phyloP scores from a whole-genome alignment of 2,888 invertebrate genomes.

The Pyrrhia umbra region DNA sequence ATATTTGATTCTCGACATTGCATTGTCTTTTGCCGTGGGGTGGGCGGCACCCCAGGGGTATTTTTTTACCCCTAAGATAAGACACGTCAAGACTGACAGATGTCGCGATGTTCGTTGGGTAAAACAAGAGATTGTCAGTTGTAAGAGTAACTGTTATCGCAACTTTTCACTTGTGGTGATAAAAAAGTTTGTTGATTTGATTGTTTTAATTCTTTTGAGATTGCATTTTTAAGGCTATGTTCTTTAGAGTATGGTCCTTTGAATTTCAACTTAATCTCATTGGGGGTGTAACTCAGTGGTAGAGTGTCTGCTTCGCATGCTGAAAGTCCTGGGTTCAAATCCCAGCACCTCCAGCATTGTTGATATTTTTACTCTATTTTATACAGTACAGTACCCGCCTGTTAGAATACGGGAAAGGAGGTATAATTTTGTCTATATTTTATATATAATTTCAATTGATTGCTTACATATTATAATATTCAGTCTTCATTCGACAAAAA shows the following conservation, averaged over 20 bases:
- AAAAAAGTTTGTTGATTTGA: slow-evolving; percentile 19
- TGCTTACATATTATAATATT: too few relatives aligned
- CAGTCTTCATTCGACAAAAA: too few relatives aligned
- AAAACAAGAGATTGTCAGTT: slow-evolving; percentile 78
- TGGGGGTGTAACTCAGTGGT: slow-evolving; percentile 18
- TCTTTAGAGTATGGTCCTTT: background rate
- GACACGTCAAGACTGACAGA: slow-evolving; percentile 87
- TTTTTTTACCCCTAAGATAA: slow-evolving; percentile 84
- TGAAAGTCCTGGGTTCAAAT: slow-evolving; percentile 8
- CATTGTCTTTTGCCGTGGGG: slow-evolving; percentile 75
- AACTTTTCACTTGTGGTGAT: slow-evolving; percentile 29
- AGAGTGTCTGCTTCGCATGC: slow-evolving; percentile 5
- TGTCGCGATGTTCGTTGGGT: slow-evolving; percentile 82
- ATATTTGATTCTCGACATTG: slow-evolving; percentile 82
- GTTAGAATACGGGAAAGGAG: background rate
- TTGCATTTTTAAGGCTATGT: too few relatives aligned
- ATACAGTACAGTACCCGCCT: background rate
- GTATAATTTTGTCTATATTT: too few relatives aligned
- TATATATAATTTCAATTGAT: too few relatives aligned
- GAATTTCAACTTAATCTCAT: background rate
- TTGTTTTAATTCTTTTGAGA: slow-evolving; percentile 13
- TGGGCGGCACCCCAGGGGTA: slow-evolving; percentile 76
- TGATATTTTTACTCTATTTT: background rate
- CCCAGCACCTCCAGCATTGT: background rate
- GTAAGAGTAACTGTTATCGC: slow-evolving; percentile 17